These are phyloP conservation scores for Sinelater perroti DNA, from an alignment of 2,888 invertebrate genomes.

Conservation along the genomic window DNA sequence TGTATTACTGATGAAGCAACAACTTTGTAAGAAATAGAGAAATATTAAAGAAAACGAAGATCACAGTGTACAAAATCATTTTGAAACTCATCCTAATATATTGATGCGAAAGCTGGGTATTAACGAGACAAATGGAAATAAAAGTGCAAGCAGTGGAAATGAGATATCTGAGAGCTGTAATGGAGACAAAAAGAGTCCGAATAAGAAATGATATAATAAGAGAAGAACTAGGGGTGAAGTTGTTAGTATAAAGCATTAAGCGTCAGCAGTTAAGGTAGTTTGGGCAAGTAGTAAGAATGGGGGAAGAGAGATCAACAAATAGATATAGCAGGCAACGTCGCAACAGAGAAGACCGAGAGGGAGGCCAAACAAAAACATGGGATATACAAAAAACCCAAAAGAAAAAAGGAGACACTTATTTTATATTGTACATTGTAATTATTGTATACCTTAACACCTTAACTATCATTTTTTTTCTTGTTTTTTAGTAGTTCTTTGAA, in stretches of 20 bases:
- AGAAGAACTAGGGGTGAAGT: neutral
- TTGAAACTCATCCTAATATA: slow-evolving; percentile 31
- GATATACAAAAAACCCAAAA: neutral
- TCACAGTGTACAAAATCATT: slow-evolving; percentile 29
- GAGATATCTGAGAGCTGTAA: slow-evolving; percentile 27
- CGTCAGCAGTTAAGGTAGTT: neutral
- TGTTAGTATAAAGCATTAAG: neutral
- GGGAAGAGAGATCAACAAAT: neutral
- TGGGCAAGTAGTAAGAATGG: neutral
- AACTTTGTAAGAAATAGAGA: slow-evolving; percentile 22
- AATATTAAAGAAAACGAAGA: slow-evolving; percentile 26
- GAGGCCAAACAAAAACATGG: neutral
- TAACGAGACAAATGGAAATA: slow-evolving; percentile 26
- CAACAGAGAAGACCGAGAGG: neutral
- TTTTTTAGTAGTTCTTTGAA: no score
- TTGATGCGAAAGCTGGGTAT: slow-evolving; percentile 29
- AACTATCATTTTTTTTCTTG: no score
- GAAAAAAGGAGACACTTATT: no score
- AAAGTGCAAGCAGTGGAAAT: slow-evolving; percentile 37
- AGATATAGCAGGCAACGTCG: neutral
- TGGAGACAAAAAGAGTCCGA: neutral
- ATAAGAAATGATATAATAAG: neutral
- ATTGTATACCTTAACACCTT: no score
- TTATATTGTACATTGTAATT: no score
- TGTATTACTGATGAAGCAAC: slow-evolving; percentile 25